Percentiles rank a stretch among this genome's conserved stretches.
Conservation (phyloP, 2,888 invertebrate species). For the Criorhina ranunculi region DNA sequence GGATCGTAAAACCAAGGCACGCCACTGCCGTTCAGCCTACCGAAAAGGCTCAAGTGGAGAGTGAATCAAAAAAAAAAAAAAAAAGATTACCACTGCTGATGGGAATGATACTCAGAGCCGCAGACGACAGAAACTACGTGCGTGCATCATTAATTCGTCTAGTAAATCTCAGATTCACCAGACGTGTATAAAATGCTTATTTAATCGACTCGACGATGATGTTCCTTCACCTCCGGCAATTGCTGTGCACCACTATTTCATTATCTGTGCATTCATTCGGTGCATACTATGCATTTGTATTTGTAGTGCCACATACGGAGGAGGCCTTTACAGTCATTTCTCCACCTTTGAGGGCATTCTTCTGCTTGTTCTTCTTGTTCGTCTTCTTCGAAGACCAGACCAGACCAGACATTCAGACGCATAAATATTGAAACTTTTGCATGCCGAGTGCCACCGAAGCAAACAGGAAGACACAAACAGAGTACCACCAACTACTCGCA, state of each 20-base stretch:
- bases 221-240: conserved; percentile 47
- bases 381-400: conserved; percentile 41
- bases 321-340: conserved; percentile 63
- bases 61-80: conserved; percentile 6
- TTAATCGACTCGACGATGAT: conserved; percentile 68
- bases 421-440: conserved; percentile 73
- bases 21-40: conserved; percentile 53
- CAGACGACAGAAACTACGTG: conserved; percentile 71
- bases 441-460: conserved; percentile 37
- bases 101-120: conserved; percentile 62
- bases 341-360: conserved; percentile 62
- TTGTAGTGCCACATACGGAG: conserved; percentile 51
- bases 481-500: conserved; percentile 57
- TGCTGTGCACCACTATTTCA: conserved; percentile 65
- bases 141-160: conserved; percentile 76
- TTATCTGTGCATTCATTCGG: conserved; percentile 39
- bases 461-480: conserved; percentile 24
- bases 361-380: conserved; percentile 52
- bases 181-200: conserved; percentile 74
- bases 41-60: conserved; percentile 43
- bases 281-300: conserved; percentile 22
- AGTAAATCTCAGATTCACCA: conserved; percentile 75
- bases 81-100: conserved; percentile 39
- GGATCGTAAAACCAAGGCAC: conserved; percentile 45
- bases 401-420: conserved; percentile 76